These are phyloP conservation scores for Decapterus maruadsi DNA, from an alignment of 2,797 vertebrate species.

Conservation along the genomic window DNA sequence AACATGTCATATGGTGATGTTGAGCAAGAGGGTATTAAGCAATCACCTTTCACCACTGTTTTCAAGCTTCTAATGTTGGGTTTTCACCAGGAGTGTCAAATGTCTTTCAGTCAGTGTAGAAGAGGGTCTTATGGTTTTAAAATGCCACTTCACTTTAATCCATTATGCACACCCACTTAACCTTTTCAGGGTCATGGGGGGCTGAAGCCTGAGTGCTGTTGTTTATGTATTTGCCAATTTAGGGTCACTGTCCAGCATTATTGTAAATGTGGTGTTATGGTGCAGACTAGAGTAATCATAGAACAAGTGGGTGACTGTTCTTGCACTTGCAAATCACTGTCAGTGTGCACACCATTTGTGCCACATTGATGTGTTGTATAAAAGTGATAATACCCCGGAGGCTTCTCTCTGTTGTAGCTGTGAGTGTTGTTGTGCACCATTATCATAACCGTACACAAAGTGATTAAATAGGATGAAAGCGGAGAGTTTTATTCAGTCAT, in stretches of 20 bases:
- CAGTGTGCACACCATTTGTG: not conserved
- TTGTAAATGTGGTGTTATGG: not conserved
- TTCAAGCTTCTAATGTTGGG: not conserved
- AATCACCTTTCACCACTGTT: no score
- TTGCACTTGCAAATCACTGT: not conserved
- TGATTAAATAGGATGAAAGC: not conserved
- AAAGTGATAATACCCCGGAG: not conserved
- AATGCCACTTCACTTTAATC: not conserved
- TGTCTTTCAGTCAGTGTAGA: not conserved
- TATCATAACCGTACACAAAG: not conserved
- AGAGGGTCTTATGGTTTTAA: not conserved
- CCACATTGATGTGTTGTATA: not conserved
- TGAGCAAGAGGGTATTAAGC: no score
- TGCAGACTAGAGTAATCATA: not conserved
- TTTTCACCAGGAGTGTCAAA: conserved; percentile 2
- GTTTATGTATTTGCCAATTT: not conserved
- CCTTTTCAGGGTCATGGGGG: no score
- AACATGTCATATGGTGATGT: no score
- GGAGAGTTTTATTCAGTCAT: not conserved
- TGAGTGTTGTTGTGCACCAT: not conserved
- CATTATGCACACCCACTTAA: not conserved
- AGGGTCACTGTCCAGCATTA: no score
- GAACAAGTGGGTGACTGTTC: not conserved
- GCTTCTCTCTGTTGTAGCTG: not conserved
- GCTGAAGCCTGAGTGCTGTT: not conserved